Percentiles rank a stretch among this genome's conserved stretches.
These are phyloP conservation scores for Drosophila anomelani DNA, from an alignment of 2,888 invertebrate species.

Conservation along the genomic window DNA sequence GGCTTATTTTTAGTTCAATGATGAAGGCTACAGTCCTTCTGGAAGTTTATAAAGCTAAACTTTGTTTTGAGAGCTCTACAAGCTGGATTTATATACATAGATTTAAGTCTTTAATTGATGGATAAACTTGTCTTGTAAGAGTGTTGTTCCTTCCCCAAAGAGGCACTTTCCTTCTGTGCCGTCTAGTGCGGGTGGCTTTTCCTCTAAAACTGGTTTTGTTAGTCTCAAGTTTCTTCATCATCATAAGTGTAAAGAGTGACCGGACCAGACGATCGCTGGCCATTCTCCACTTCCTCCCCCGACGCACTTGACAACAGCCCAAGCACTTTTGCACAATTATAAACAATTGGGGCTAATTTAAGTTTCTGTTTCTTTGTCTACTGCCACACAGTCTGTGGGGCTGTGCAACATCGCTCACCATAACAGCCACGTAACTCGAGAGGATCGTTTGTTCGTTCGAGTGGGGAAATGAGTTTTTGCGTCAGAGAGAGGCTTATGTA, in stretches of 20 bases:
- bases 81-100: neutral
- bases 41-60: neutral
- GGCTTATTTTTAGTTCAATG: conserved; percentile 1
- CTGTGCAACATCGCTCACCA: conserved; percentile 26
- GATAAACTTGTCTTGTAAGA: neutral
- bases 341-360: conserved; percentile 81
- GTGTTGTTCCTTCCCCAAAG: neutral
- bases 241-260: conserved; percentile 3
- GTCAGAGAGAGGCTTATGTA: conserved; percentile 20
- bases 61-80: neutral
- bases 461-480: conserved; percentile 48
- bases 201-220: conserved; percentile 22
- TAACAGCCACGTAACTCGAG: conserved; percentile 66
- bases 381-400: conserved; percentile 11
- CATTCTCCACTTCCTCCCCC: conserved; percentile 66
- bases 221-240: conserved; percentile 18
- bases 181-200: conserved; percentile 63
- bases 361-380: conserved; percentile 47
- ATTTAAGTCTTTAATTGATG: too few relatives aligned
- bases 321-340: conserved; percentile 57
- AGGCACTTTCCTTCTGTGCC: conserved; percentile 18
- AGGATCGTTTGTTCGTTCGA: conserved; percentile 21
- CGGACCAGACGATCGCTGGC: conserved; percentile 23
- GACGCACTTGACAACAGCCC: conserved; percentile 59
- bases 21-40: neutral